These are phyloP conservation scores for Characodon lateralis DNA, from an alignment of 2,797 vertebrate species.

Conservation along the genomic window DNA sequence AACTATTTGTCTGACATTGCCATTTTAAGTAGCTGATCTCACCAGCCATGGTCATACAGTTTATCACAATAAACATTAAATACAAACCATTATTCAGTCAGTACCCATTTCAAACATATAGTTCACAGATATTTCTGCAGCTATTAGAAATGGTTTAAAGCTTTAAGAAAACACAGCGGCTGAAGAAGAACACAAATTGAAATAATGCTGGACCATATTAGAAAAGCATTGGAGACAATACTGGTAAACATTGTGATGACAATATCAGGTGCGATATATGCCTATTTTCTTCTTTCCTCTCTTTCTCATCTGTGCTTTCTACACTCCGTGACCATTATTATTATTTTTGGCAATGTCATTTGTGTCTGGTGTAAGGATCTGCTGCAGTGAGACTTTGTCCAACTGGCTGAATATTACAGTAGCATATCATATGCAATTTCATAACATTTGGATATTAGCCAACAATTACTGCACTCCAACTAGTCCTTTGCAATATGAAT, in stretches of 20 bases:
- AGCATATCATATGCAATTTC: not conserved
- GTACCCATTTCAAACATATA: conserved; percentile 1
- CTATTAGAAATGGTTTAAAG: not conserved
- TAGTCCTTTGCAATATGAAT: not conserved
- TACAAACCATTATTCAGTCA: not conserved
- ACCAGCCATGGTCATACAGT: too few species aligned
- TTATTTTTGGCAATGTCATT: not conserved
- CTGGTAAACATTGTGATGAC: too few species aligned
- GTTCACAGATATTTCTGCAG: not conserved
- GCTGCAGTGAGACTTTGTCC: too few species aligned
- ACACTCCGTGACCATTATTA: too few species aligned
- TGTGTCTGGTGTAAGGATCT: not conserved
- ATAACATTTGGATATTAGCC: too few species aligned
- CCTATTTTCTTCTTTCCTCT: too few species aligned
- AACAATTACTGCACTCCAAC: not conserved
- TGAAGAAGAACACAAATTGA: conserved; percentile 13
- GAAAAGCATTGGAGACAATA: too few species aligned
- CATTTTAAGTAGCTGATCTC: too few species aligned
- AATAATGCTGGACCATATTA: too few species aligned
- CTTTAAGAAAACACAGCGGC: not conserved
- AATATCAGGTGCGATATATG: too few species aligned
- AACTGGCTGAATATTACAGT: not conserved
- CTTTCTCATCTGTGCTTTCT: too few species aligned
- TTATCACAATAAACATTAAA: not conserved
- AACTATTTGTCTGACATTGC: too few species aligned